A percentile compares a stretch with the other conserved stretches of the same genome.
Evolutionary conservation across 2,797 vertebrate genomes (phyloP).

Genomic region (Adrianichthys oophorus): DNA sequence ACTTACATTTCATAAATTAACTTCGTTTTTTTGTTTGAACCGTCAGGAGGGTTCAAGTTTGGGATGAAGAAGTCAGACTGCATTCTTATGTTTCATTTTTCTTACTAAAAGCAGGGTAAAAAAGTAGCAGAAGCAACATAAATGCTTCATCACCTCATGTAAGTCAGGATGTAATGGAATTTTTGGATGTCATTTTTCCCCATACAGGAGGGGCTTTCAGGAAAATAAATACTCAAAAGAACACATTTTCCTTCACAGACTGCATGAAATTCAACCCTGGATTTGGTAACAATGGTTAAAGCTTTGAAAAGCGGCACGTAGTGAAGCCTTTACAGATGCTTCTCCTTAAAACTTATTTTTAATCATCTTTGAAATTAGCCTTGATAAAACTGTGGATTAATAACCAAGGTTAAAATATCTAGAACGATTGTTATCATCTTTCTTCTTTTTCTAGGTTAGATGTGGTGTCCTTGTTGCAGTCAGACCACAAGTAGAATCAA

Average conservation of each 20-base stretch:
- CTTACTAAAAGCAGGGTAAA: slow-evolving; percentile 43
- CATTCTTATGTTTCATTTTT: slow-evolving; percentile 52
- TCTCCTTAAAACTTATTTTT: slow-evolving; percentile 33
- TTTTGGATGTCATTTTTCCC: slow-evolving; percentile 57
- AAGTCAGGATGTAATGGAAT: slow-evolving; percentile 62
- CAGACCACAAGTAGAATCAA: slow-evolving; percentile 49
- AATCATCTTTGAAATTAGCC: slow-evolving; percentile 33
- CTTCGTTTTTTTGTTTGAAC: slow-evolving; percentile 51
- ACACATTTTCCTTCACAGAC: slow-evolving; percentile 57
- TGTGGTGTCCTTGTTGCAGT: slow-evolving; percentile 57
- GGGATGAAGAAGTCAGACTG: slow-evolving; percentile 51
- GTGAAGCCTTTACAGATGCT: slow-evolving; percentile 28
- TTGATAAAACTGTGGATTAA: slow-evolving; percentile 38
- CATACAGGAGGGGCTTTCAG: slow-evolving; percentile 52
- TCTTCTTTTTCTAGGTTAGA: slow-evolving; percentile 27
- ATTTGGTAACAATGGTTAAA: slow-evolving; percentile 44
- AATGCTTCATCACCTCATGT: slow-evolving; percentile 67
- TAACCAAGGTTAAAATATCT: slow-evolving; percentile 42
- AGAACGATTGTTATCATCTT: slow-evolving; percentile 22
- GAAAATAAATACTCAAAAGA: slow-evolving; percentile 46
- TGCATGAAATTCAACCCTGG: slow-evolving; percentile 55
- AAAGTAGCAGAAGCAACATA: slow-evolving; percentile 64
- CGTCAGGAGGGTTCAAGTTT: slow-evolving; percentile 34
- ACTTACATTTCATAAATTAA: slow-evolving; percentile 43
- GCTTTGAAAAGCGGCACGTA: slow-evolving; percentile 25